phyloP scores from a whole-genome alignment of 2,797 vertebrate genomes.

The Melanotaenia pygmaea region DNA sequence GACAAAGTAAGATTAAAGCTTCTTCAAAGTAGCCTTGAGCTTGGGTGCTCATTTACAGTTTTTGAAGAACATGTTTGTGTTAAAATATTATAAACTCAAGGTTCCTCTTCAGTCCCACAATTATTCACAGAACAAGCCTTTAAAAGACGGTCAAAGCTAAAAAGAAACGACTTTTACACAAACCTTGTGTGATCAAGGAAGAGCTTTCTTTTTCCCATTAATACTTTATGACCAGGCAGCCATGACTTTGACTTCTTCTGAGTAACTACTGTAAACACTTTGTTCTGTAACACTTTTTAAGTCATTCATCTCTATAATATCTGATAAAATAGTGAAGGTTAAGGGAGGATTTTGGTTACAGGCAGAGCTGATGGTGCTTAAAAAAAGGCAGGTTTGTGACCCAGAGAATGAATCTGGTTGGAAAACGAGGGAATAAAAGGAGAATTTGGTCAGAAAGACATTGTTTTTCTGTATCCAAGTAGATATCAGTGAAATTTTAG shows the following conservation, averaged over 20 bases:
- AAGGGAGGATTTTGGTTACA: neutral
- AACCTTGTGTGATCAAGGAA: conserved; percentile 2
- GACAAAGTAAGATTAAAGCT: neutral
- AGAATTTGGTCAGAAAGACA: conserved; percentile 1
- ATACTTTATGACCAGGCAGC: neutral
- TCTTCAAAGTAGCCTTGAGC: conserved; percentile 2
- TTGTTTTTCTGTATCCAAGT: neutral
- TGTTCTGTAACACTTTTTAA: neutral
- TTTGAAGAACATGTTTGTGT: neutral
- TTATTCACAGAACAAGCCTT: no score
- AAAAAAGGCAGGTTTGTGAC: neutral
- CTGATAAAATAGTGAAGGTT: neutral
- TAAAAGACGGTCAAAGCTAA: neutral
- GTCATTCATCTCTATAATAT: neutral
- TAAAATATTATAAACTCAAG: conserved; percentile 29
- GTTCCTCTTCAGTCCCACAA: neutral
- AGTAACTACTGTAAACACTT: neutral
- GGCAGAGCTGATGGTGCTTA: neutral
- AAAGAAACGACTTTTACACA: neutral
- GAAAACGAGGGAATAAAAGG: neutral
- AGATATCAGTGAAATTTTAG: neutral
- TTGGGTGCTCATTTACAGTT: conserved; percentile 8
- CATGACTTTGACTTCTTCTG: neutral
- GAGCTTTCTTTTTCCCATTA: neutral
- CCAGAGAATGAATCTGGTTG: neutral